Evolutionary conservation across 2,113 vertebrate species (phyloP), one percentile per base, ranked within the genome.

Genomic region (Scatophagus argus): DNA sequence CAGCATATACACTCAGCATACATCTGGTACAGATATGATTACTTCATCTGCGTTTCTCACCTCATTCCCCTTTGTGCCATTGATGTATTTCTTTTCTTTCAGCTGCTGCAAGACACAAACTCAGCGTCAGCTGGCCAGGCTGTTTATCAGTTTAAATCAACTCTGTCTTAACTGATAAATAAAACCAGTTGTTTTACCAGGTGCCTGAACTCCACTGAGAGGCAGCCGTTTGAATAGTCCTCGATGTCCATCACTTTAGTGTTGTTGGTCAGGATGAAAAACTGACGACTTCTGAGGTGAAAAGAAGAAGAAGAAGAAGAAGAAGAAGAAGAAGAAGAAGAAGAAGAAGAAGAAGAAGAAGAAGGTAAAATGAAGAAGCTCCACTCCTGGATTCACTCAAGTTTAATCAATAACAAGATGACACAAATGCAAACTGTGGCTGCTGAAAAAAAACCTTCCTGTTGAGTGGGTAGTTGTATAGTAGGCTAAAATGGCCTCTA

Each of bases 241-340:
- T 99, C 98, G 49, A 97, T 95, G 83, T 98, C 97, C 98, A 99
- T 99, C 9, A 96, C 97, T 94, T 99, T 99, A 85, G 96, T 95
- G 3, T 97, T 97, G 34, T 97, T 98, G 70, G 97, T 98, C 80
- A 96, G 96, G 83, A 99, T 97, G 75, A 97, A 96, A 81, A 99
- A 99, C 77, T 97, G 97, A 43, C 98, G 94, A 84, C 96, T 97
- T 84, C 97, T 99, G 69, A 11, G 80, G 62, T 83, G 47, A 89
- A 81, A 54, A 16, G n/a, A n/a, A n/a, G n/a, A n/a, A n/a, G n/a
- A n/a, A n/a, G n/a, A n/a, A n/a, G n/a, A n/a, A n/a, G n/a, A n/a
- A n/a, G n/a, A n/a, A n/a, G n/a, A n/a, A n/a, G n/a, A n/a, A n/a
- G n/a, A n/a, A n/a, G n/a, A n/a, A n/a, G n/a, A n/a, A n/a, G n/a